Evolutionary conservation across 2,113 vertebrate genomes (phyloP), one percentile per base, ranked within the genome.

Genomic region (Polypterus bichir): DNA sequence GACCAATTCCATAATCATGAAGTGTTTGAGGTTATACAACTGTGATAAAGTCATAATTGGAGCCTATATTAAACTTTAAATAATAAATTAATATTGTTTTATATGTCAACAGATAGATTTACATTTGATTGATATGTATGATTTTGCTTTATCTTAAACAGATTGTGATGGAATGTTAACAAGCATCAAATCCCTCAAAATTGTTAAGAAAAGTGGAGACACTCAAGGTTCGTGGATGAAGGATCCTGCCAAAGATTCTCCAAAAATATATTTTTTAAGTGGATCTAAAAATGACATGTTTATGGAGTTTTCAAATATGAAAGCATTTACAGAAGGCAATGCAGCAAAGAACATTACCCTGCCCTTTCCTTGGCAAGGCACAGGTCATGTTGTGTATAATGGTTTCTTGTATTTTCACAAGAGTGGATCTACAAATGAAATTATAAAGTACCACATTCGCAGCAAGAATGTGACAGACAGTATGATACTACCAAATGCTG

Each of bases 391-490:
- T 6, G 73, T 95, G 62, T 86, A 89, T 60, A 74, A 84, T 10
- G 87, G 90, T 11, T 94, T 88, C 74, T 70, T 97, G 3, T 97
- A 91, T 80, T 94, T 87, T 76, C 95, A 97, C 64, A 89, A 74
- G 47, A 76, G 88, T 0, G 85, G 85, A 51, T 92, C 92, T 44
- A 57, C 77, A 64, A 94, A 92, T 47, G 88, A 93, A 71, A 89
- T 98, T 48, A 63, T 94, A 45, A 97, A 97, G 75, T 92, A 93
- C 9, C 83, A 89, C 10, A 71, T 96, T 49, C 75, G 80, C 61
- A 92, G 86, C 54, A 81, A 76, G 60, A 88, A 62, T 0, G 64
- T 87, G 44, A 78, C 77, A 6, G 88, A 90, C 62, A 81, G 79
- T 59, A 84, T 90, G 73, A 73, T 89, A 4, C 74, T 98, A 46